phyloP scores from a whole-genome alignment of 2,888 invertebrate genomes.

The Lochmaea capreae region DNA sequence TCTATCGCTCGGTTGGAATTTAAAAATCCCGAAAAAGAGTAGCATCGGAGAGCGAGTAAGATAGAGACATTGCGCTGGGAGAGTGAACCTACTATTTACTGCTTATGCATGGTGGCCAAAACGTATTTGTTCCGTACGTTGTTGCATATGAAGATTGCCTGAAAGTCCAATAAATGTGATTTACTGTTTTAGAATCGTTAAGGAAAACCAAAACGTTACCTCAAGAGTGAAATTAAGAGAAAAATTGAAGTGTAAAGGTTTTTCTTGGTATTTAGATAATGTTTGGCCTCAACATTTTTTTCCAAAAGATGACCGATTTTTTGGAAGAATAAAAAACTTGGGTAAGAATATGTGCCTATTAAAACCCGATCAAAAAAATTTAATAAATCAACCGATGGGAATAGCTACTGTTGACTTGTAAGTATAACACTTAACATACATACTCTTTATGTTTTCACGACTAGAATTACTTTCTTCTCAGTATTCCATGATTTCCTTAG shows the following conservation, averaged over 20 bases:
- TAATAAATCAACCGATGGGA: conserved; percentile 77
- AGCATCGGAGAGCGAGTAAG: too few species aligned
- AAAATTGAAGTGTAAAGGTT: conserved; percentile 83
- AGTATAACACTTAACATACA: conserved; percentile 2
- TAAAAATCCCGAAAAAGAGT: too few species aligned
- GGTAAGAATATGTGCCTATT: conserved; percentile 70
- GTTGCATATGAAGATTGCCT: too few species aligned
- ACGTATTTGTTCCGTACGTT: too few species aligned
- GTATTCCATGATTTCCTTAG: too few species aligned
- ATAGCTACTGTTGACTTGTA: conserved; percentile 72
- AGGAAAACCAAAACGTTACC: conserved; percentile 73
- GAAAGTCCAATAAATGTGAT: background rate
- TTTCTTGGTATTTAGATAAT: conserved; percentile 93
- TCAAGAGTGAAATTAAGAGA: conserved; percentile 72
- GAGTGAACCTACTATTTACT: too few species aligned
- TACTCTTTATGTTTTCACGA: too few species aligned
- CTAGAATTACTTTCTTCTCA: too few species aligned
- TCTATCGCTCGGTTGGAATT: too few species aligned
- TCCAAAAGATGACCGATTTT: conserved; percentile 86
- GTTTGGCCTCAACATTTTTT: conserved; percentile 98
- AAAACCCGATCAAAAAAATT: conserved; percentile 71
- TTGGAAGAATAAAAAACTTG: conserved; percentile 82
- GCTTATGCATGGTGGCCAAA: too few species aligned
- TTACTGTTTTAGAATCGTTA: conserved; percentile 55
- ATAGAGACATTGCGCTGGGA: too few species aligned